Conservation (phyloP, 2,113 vertebrate species). For the Phoenicopterus ruber region DNA sequence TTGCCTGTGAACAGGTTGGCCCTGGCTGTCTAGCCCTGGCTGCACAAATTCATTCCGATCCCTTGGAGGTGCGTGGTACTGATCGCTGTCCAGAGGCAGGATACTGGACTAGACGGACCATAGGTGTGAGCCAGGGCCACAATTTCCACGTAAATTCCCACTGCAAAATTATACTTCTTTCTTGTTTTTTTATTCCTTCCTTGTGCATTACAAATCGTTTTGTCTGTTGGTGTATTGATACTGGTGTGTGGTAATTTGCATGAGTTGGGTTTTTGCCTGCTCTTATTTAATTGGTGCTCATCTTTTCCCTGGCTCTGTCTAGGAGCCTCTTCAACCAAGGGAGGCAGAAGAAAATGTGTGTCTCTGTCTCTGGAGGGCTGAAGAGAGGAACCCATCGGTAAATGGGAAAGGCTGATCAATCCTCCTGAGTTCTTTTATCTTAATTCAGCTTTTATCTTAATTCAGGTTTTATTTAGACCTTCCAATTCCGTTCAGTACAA, state of each 20-base stretch:
- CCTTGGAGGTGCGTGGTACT: background rate
- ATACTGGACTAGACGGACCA: background rate
- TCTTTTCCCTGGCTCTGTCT: background rate
- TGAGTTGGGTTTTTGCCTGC: background rate
- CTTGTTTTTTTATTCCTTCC: background rate
- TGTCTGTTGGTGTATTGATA: background rate
- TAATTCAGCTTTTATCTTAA: background rate
- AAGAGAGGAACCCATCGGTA: background rate
- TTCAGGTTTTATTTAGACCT: background rate
- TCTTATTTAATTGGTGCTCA: background rate
- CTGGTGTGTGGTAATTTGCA: background rate
- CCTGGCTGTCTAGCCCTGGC: background rate
- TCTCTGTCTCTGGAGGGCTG: background rate
- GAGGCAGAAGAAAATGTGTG: background rate
- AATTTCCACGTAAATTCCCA: background rate
- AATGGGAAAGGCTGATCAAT: background rate
- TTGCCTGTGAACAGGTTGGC: constrained; percentile 5
- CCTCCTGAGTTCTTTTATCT: background rate
- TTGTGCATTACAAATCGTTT: background rate
- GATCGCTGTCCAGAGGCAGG: background rate
- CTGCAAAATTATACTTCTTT: background rate
- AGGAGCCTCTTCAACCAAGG: background rate
- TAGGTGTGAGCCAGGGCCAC: background rate
- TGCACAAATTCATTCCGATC: background rate
- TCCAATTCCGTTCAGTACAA: background rate